phyloP scores from a whole-genome alignment of 2,797 vertebrate species.

The Chloroceryle inda region DNA sequence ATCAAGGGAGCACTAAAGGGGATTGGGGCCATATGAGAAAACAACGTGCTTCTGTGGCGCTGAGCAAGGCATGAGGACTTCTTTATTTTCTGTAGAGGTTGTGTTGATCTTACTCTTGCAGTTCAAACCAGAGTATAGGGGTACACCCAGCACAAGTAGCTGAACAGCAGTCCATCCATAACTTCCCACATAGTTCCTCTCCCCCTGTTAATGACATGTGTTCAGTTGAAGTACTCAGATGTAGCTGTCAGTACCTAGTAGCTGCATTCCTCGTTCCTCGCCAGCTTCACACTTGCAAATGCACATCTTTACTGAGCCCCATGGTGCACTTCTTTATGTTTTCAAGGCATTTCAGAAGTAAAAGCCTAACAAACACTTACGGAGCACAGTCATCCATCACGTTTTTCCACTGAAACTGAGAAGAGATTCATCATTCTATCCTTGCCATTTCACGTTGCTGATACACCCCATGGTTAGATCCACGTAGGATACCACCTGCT shows the following conservation, averaged over 20 bases:
- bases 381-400: not conserved
- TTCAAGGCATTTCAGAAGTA: not conserved
- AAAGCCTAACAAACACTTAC: not conserved
- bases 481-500: not conserved
- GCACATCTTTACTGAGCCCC: not conserved
- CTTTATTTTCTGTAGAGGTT: not conserved
- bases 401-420: not conserved
- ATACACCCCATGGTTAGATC: rapidly evolving
- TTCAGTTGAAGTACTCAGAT: not conserved
- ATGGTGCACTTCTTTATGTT: rapidly evolving
- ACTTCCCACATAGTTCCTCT: not conserved
- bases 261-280: not conserved
- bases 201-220: not conserved
- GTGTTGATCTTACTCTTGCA: not conserved
- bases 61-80: not conserved
- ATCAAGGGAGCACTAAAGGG: not conserved
- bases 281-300: not conserved
- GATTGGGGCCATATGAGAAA: not conserved
- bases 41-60: not conserved
- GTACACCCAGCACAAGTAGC: not conserved
- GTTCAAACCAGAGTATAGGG: not conserved
- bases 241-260: not conserved
- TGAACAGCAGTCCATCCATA: not conserved
- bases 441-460: not conserved
- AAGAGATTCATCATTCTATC: not conserved